These are phyloP conservation scores for Brachionus paranguensis DNA, from an alignment of 1,140 invertebrate genomes.

Conservation along the genomic window DNA sequence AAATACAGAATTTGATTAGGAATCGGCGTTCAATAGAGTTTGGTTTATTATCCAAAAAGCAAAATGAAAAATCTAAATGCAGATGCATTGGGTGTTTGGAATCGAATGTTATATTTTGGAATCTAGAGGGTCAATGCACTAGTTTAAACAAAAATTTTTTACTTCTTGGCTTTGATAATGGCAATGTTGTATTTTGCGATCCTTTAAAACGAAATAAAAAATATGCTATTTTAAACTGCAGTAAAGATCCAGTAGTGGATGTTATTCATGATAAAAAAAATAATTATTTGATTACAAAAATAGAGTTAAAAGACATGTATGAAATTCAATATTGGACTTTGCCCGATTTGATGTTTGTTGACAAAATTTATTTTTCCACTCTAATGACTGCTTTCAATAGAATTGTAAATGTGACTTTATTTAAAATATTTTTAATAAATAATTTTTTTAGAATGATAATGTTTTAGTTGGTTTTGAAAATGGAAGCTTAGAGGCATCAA, in stretches of 20 bases:
- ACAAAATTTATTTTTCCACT: conserved; percentile 48
- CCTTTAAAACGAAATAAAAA: not conserved
- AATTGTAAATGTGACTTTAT: conserved; percentile 44
- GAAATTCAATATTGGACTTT: conserved; percentile 50
- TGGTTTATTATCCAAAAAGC: conserved; percentile 42
- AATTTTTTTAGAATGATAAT: not conserved
- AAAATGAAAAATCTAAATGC: conserved; percentile 43
- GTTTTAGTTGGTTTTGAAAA: conserved; percentile 17
- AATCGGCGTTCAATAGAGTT: not conserved
- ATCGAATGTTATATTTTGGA: conserved; percentile 49
- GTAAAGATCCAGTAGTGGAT: conserved; percentile 44
- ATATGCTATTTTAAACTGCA: conserved; percentile 25
- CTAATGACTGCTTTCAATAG: conserved; percentile 47
- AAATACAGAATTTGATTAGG: not conserved
- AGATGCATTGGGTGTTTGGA: conserved; percentile 47
- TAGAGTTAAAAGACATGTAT: conserved; percentile 44
- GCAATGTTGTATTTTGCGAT: not conserved
- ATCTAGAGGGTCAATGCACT: conserved; percentile 48
- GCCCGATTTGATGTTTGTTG: conserved; percentile 47
- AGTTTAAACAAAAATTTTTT: conserved; percentile 48
- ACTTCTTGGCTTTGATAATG: conserved; percentile 49
- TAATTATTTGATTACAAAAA: conserved; percentile 46
- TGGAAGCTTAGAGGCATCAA: not conserved
- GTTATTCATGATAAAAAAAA: conserved; percentile 48
- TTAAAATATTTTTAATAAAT: not conserved